Base-by-base conservation (phyloP, 1,140 invertebrate species). In the Tyrophagus putrescentiae region DNA sequence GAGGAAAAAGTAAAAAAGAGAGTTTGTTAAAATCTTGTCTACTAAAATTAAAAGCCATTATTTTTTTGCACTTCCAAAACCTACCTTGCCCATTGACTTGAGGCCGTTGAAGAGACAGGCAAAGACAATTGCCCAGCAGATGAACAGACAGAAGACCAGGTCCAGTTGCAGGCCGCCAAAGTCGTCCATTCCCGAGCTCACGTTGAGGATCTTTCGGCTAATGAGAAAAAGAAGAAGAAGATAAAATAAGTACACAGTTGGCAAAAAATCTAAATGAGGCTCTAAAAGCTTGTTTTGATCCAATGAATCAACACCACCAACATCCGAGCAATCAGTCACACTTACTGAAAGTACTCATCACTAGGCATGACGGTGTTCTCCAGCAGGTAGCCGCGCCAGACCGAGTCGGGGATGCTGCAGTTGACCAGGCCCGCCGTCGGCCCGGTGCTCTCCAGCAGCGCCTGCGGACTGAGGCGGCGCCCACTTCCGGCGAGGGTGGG, bases 101-200 rank as follows among this genome's bases (percentile, higher is more conserved):
- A 98, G 95, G 44, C 94, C 94, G 73, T 93, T 92, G 87, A 93
- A 94, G 3, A 97, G 88, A 69, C 94, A 95, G 69, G 92, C 85
- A 76, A 94, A 98, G 13, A 97, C 89, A 54, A 96, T 77, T 60
- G 87, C 74, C 94, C 94, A 98, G 50, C 92, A 87, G 11, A 96
- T 73, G 33, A 95, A 72, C 18, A 98, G 78, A 71, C 91, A 94
- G 4, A 92, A 69, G 0, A 88, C 85, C 66, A 98, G 89, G 85
- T 93, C 94, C 87, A 88, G 93, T 65, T 87, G 85, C 7, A 95
- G 79, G 7, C 79, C 81, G 16, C 86, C 87, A 0, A 91, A 75
- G 63, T 87, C 75, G 61, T 91, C 84, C 7, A 91, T 81, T 0
- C 88, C 88, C 9, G 79, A 76, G 1, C 84, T 86, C 60, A 94